phyloP scores from a whole-genome alignment of 2,797 vertebrate genomes.

The Gorsachius magnificus region DNA sequence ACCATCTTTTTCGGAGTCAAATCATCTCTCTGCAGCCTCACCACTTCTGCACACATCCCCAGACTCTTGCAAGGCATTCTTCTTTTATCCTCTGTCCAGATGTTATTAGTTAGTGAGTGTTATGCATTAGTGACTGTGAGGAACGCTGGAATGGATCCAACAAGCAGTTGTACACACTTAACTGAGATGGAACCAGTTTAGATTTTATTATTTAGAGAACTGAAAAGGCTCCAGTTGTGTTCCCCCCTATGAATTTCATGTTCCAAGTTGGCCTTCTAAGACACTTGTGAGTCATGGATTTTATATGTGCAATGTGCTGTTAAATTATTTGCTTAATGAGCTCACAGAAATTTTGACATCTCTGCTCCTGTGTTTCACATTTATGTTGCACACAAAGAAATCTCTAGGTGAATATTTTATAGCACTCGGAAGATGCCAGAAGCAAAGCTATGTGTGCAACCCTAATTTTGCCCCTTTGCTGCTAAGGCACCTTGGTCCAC shows the following conservation, averaged over 20 bases:
- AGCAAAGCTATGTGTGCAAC: background rate
- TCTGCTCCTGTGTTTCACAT: background rate
- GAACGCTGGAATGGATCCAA: slow-evolving; percentile 26
- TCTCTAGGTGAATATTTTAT: background rate
- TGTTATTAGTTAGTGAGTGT: slow-evolving; percentile 34
- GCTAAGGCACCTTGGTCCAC: background rate
- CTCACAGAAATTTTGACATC: background rate
- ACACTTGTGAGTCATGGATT: background rate
- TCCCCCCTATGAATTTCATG: background rate
- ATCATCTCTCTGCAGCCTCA: background rate
- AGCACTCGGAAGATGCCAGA: background rate
- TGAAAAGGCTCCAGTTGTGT: background rate
- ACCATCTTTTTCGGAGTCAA: slow-evolving; percentile 20
- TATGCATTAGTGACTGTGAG: background rate
- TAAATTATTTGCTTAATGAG: background rate
- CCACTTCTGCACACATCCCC: background rate
- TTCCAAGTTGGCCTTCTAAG: background rate
- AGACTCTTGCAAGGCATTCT: background rate
- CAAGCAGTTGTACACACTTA: background rate
- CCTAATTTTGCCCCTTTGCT: background rate
- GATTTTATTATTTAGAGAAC: slow-evolving; percentile 27
- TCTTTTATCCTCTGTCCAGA: slow-evolving; percentile 38
- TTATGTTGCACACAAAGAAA: background rate
- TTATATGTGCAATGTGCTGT: background rate
- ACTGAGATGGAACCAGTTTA: background rate